Percentiles rank a stretch among this genome's conserved stretches.
These are phyloP conservation scores for Cygnus buccinator DNA, from an alignment of 2,113 vertebrate species.

Conservation along the genomic window DNA sequence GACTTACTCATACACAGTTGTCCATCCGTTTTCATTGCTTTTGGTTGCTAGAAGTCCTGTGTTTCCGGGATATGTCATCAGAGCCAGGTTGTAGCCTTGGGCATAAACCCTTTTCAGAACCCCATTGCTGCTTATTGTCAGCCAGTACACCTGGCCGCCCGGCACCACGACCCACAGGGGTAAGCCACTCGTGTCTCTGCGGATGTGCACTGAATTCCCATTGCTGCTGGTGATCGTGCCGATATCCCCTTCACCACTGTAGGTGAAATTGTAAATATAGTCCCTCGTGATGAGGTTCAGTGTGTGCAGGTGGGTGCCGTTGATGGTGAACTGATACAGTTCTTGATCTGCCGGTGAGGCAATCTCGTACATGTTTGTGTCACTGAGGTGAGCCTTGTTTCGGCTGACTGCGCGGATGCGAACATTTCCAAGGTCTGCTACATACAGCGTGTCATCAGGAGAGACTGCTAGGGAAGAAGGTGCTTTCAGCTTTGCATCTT, in stretches of 20 bases:
- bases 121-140: conserved; percentile 93
- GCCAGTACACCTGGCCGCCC: conserved; percentile 92
- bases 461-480: conserved; percentile 92
- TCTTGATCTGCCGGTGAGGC: conserved; percentile 93
- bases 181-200: conserved; percentile 87
- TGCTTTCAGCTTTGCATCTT: conserved; percentile 93
- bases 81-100: conserved; percentile 92
- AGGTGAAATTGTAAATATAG: conserved; percentile 94
- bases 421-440: conserved; percentile 94
- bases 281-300: conserved; percentile 94
- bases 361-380: conserved; percentile 87
- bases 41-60: conserved; percentile 94
- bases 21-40: conserved; percentile 97
- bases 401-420: conserved; percentile 89
- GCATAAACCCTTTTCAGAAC: conserved; percentile 93
- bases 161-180: conserved; percentile 94
- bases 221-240: conserved; percentile 83
- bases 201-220: conserved; percentile 87
- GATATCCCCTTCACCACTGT: conserved; percentile 85
- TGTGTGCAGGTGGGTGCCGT: conserved; percentile 92
- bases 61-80: conserved; percentile 95
- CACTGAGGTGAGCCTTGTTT: conserved; percentile 87
- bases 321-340: conserved; percentile 92
- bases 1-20: conserved; percentile 95
- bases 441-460: conserved; percentile 91